Percentiles rank a stretch among this genome's conserved stretches.
Conservation (phyloP, 92 coral and sea anemone genomes). For the Epizoanthus rinbou region DNA sequence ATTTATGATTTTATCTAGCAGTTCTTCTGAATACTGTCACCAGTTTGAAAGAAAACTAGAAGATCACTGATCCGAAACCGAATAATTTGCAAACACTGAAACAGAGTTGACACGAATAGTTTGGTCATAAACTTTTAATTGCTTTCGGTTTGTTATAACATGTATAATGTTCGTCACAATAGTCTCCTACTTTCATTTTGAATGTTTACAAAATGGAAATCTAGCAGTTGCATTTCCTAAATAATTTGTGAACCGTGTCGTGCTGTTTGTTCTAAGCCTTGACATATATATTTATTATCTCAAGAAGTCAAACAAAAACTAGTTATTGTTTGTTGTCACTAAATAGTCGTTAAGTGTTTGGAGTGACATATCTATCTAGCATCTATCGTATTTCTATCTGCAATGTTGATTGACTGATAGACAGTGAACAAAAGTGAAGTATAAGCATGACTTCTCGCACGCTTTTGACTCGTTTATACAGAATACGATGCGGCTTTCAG, state of each 20-base stretch:
- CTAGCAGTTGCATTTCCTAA: background rate
- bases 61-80: too few species aligned
- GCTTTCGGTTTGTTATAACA: too few species aligned
- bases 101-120: too few species aligned
- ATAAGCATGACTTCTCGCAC: slow-evolving; percentile 9
- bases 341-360: slow-evolving; percentile 8
- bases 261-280: background rate
- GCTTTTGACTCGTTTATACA: background rate
- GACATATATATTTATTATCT: slow-evolving; percentile 6
- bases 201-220: too few species aligned
- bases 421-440: background rate
- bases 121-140: too few species aligned
- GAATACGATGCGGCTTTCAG: background rate
- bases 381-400: slow-evolving; percentile 1
- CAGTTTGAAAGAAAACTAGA: too few species aligned
- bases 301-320: slow-evolving; percentile 11
- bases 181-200: too few species aligned
- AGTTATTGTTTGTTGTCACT: slow-evolving; percentile 14
- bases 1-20: too few species aligned
- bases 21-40: too few species aligned
- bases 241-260: background rate
- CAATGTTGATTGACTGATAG: slow-evolving; percentile 6
- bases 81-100: too few species aligned
- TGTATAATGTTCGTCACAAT: too few species aligned
- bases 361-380: background rate